Conservation (phyloP, 2,113 vertebrate genomes). For the Mohoua ochrocephala region DNA sequence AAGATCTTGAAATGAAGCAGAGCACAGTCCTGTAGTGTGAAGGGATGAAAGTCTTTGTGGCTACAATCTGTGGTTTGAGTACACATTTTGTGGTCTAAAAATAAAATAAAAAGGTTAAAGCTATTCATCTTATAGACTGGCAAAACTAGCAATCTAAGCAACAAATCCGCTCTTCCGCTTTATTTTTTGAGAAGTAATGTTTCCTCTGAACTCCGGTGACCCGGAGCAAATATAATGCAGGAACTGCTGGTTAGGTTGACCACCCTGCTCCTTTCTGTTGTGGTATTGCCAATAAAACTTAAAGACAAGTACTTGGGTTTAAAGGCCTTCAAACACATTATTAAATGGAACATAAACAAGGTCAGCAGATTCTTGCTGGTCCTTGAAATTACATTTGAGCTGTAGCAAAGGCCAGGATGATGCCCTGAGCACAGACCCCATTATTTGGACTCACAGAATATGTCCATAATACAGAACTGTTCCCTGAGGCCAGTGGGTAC, state of each 20-base stretch:
- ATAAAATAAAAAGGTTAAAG: slow-evolving; percentile 14
- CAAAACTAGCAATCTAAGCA: slow-evolving; percentile 3
- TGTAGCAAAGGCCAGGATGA: not conserved
- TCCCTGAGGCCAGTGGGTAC: not conserved
- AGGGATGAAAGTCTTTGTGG: slow-evolving; percentile 6
- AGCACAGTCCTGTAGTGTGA: not conserved
- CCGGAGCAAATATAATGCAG: not conserved
- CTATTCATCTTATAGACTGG: slow-evolving; percentile 5
- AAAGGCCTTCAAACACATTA: slow-evolving; percentile 24
- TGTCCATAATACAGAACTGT: not conserved
- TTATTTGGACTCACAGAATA: not conserved
- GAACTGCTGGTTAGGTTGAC: not conserved
- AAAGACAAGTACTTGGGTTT: slow-evolving; percentile 31
- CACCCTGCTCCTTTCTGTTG: not conserved
- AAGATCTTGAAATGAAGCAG: not conserved
- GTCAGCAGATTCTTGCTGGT: slow-evolving; percentile 4
- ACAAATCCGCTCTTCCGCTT: not conserved
- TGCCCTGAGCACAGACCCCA: not conserved
- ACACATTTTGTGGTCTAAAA: not conserved
- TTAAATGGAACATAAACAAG: slow-evolving; percentile 45
- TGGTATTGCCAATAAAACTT: slow-evolving; percentile 56
- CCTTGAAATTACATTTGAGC: slow-evolving; percentile 15
- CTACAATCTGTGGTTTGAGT: not conserved
- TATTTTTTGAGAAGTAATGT: slow-evolving; percentile 15
- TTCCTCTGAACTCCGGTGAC: slow-evolving; percentile 31